Evolutionary conservation across 2,888 invertebrate genomes (phyloP).

Genomic region (Netelia melanura): DNA sequence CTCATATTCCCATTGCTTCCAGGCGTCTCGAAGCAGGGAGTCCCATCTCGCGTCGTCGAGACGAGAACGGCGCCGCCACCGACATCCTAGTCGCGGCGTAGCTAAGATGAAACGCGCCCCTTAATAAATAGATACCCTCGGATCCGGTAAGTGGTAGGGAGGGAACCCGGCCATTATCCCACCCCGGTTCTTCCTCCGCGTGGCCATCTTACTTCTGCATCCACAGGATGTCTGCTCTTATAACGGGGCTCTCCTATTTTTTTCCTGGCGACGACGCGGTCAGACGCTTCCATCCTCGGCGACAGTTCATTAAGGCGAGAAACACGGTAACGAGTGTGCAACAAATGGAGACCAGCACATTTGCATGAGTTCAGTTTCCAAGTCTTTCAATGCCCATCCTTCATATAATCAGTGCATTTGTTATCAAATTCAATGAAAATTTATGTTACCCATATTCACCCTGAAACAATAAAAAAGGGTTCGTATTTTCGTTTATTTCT

Average conservation of each 20-base stretch:
- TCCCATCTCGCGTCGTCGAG: conserved; percentile 28
- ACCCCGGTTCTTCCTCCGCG: conserved; percentile 44
- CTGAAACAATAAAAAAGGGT: too few species aligned
- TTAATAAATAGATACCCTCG: conserved; percentile 69
- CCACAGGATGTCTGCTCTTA: conserved; percentile 61
- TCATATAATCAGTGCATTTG: too few species aligned
- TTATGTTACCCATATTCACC: too few species aligned
- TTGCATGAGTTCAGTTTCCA: too few species aligned
- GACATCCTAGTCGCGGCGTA: conserved; percentile 9
- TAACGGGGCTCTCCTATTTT: conserved; percentile 62
- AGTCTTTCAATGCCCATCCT: too few species aligned
- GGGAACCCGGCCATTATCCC: conserved; percentile 62
- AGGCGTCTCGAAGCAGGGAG: conserved; percentile 33
- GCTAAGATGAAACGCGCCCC: conserved; percentile 28
- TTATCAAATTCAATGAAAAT: too few species aligned
- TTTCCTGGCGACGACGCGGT: conserved; percentile 67
- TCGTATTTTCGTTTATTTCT: too few species aligned
- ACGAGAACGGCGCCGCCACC: conserved; percentile 18
- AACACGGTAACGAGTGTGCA: conserved; percentile 1
- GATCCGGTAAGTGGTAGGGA: conserved; percentile 64
- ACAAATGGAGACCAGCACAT: too few species aligned
- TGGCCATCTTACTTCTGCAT: conserved; percentile 38
- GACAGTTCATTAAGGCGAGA: conserved; percentile 29
- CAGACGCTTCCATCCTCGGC: conserved; percentile 50
- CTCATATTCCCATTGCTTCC: conserved; percentile 23